Evolutionary conservation across 2,888 invertebrate species (phyloP).

Genomic region (Torymus aiolomorphi): DNA sequence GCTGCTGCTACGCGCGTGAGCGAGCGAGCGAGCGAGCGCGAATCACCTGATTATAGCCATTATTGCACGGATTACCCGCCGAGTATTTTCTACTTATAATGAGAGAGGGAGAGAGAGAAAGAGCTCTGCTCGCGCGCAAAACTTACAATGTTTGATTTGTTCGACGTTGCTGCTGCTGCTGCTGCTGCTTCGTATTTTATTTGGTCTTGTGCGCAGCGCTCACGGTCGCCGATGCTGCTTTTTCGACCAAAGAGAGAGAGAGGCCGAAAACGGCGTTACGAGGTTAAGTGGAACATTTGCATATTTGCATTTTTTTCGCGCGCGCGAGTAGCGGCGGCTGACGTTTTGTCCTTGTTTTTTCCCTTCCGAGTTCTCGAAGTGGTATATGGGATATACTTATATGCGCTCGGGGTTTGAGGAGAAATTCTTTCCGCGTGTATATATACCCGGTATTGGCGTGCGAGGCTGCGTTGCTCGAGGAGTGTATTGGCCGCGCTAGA

Average conservation of each 20-base stretch:
- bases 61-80: conserved; percentile 46
- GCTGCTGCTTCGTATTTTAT: not conserved
- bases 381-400: not conserved
- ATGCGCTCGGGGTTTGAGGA: too few species aligned
- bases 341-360: too few species aligned
- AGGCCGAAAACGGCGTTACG: conserved; percentile 37
- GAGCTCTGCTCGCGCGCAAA: conserved; percentile 1
- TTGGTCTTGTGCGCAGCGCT: not conserved
- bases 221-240: not conserved
- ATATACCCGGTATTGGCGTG: too few species aligned
- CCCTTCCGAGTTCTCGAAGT: not conserved
- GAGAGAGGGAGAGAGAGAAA: conserved; percentile 25
- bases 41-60: conserved; percentile 56
- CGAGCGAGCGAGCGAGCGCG: too few species aligned
- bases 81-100: conserved; percentile 42
- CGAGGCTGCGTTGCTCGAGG: too few species aligned
- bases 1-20: too few species aligned
- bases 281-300: conserved; percentile 44
- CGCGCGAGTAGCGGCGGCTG: too few species aligned
- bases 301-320: conserved; percentile 32
- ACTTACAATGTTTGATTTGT: conserved; percentile 49
- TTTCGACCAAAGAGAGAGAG: not conserved
- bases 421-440: too few species aligned
- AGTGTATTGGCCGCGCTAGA: too few species aligned
- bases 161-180: too few species aligned